Conservation (phyloP, 2,113 vertebrate species). For the Xenus cinereus region DNA sequence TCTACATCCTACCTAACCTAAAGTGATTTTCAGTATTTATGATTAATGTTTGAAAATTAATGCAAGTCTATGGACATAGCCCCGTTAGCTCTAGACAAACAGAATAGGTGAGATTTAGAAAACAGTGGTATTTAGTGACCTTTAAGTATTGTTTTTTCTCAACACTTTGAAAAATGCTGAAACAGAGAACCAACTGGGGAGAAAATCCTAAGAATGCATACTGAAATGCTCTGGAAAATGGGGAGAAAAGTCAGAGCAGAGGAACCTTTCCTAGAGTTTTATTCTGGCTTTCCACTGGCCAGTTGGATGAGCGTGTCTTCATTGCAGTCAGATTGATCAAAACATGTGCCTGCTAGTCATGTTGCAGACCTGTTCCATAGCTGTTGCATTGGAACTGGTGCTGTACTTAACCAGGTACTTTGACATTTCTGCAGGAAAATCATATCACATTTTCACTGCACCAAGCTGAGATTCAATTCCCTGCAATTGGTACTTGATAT, state of each 20-base stretch:
- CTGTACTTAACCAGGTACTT: background rate
- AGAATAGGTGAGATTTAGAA: background rate
- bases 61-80: background rate
- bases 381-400: background rate
- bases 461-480: background rate
- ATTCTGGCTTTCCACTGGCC: background rate
- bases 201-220: background rate
- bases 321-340: background rate
- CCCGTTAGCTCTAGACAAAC: background rate
- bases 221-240: background rate
- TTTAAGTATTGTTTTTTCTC: background rate
- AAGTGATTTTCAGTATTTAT: background rate
- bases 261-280: background rate
- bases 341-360: background rate
- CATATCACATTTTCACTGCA: background rate
- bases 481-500: background rate
- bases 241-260: background rate
- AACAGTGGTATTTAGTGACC: background rate
- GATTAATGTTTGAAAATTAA: background rate
- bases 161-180: background rate
- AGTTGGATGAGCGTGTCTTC: background rate
- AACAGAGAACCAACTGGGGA: background rate
- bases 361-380: background rate
- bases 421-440: background rate
- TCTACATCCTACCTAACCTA: background rate